Evolutionary conservation across 2,797 vertebrate genomes (phyloP).

Genomic region (Eurystomus glaucurus): DNA sequence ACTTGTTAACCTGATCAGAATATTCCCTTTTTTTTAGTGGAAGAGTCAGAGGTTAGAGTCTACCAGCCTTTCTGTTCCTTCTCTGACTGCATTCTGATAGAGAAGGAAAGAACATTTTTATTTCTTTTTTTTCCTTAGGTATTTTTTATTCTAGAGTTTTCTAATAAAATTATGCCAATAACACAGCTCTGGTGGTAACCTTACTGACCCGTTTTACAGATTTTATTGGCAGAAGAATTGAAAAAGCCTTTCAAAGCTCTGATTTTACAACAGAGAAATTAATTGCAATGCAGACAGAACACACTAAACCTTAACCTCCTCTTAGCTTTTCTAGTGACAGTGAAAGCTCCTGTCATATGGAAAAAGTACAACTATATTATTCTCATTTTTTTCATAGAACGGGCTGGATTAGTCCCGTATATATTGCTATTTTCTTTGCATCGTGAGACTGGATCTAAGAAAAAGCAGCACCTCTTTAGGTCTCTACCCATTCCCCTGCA

Average conservation of each 20-base stretch:
- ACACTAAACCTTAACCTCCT: neutral
- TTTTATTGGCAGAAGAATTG: neutral
- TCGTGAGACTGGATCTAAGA: neutral
- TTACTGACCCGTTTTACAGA: neutral
- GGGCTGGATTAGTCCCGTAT: neutral
- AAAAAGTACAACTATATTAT: neutral
- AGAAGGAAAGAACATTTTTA: neutral
- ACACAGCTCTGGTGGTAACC: neutral
- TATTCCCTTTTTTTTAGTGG: neutral
- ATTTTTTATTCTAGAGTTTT: neutral
- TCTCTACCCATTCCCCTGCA: neutral
- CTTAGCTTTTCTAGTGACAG: neutral
- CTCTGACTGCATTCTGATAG: neutral
- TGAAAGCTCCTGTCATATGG: neutral
- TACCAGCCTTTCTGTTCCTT: neutral
- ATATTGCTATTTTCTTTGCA: neutral
- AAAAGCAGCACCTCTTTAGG: neutral
- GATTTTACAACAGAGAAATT: neutral
- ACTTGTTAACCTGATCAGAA: neutral
- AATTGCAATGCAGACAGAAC: neutral
- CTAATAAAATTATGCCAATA: neutral
- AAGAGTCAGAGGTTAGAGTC: neutral
- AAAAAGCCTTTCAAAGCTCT: neutral
- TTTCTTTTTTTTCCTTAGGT: neutral
- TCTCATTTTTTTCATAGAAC: neutral